These are phyloP conservation scores for Scaptomyza cyrtandrae DNA, from an alignment of 2,888 invertebrate genomes.

Conservation along the genomic window DNA sequence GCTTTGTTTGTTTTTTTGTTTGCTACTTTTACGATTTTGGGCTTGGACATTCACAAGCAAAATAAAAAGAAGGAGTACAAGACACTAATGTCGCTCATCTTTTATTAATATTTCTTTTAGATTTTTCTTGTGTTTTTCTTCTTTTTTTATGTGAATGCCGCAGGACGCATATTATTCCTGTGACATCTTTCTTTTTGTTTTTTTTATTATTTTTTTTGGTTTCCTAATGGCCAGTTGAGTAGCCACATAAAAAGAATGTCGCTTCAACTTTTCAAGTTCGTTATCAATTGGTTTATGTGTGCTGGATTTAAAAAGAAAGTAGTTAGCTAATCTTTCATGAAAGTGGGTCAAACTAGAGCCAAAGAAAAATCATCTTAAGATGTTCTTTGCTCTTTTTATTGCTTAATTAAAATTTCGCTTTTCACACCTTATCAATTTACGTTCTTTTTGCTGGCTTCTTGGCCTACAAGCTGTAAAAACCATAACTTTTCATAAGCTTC, in stretches of 20 bases:
- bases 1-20: constrained; percentile 27
- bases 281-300: constrained; percentile 20
- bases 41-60: constrained; percentile 55
- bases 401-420: too few relatives aligned
- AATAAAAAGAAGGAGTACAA: constrained; percentile 37
- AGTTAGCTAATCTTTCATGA: too few relatives aligned
- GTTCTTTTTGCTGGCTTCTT: neutral
- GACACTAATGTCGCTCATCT: constrained; percentile 81
- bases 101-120: constrained; percentile 81
- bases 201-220: constrained; percentile 12
- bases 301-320: constrained; percentile 2
- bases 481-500: constrained; percentile 6
- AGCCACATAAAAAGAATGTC: constrained; percentile 29
- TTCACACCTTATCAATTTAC: neutral
- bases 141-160: constrained; percentile 49
- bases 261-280: constrained; percentile 13
- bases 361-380: too few relatives aligned
- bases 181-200: constrained; percentile 20
- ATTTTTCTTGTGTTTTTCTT: constrained; percentile 50
- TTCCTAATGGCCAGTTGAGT: constrained; percentile 47
- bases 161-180: constrained; percentile 37
- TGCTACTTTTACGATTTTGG: constrained; percentile 71
- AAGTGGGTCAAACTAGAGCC: too few relatives aligned
- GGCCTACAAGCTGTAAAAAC: neutral
- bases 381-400: too few relatives aligned